These are phyloP conservation scores for Euleptes europaea DNA, from an alignment of 2,113 vertebrate genomes.

Conservation along the genomic window DNA sequence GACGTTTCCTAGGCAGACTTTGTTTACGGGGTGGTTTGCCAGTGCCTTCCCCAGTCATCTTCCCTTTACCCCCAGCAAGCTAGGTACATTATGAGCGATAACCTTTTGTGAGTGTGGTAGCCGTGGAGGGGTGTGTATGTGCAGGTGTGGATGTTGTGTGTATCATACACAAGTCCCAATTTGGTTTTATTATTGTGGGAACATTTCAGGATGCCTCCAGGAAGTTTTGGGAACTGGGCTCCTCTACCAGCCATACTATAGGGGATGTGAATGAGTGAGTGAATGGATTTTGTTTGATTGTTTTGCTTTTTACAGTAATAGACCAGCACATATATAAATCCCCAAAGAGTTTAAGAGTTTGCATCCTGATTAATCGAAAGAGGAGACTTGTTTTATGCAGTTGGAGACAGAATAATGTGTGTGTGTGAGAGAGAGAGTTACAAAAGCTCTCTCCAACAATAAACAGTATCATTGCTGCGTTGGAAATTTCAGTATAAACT, in stretches of 20 bases:
- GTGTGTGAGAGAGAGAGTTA: constrained; percentile 12
- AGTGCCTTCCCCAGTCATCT: too few relatives aligned
- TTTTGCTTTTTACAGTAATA: too few relatives aligned
- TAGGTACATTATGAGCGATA: not conserved
- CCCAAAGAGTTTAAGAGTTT: not conserved
- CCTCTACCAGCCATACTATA: not conserved
- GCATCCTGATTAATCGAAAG: not conserved
- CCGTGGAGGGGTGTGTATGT: not conserved
- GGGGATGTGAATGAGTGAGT: too few relatives aligned
- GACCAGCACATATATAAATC: not conserved
- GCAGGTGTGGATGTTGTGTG: too few relatives aligned
- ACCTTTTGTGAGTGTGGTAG: not conserved
- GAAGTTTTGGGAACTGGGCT: not conserved
- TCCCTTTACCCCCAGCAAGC: too few relatives aligned
- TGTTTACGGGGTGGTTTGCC: too few relatives aligned
- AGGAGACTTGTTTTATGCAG: not conserved
- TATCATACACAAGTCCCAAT: not conserved
- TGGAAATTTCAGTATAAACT: constrained; percentile 62
- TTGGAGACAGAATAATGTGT: not conserved
- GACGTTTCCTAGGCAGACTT: too few relatives aligned
- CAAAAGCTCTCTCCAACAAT: constrained; percentile 42
- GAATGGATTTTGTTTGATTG: too few relatives aligned
- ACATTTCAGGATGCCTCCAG: not conserved
- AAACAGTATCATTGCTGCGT: constrained; percentile 27
- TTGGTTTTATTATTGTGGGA: not conserved